Conservation (phyloP, 2,797 vertebrate species). For the Tenualosa ilisha region DNA sequence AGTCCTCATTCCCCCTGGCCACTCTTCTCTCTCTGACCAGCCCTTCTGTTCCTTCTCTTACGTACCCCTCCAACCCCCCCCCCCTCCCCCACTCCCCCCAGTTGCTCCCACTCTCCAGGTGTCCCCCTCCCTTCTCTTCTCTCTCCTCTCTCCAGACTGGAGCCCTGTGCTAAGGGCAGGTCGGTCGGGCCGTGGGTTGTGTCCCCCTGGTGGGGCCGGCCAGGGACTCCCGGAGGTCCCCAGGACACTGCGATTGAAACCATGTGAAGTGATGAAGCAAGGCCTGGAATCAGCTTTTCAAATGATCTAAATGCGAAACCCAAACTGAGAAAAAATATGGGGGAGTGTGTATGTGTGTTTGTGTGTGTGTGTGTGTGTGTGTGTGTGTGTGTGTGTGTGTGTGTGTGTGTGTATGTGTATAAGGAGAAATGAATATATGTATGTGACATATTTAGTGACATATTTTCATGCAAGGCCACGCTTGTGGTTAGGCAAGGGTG, state of each 20-base stretch:
- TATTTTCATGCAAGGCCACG: conserved; percentile 5
- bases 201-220: conserved; percentile 34
- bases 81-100: neutral
- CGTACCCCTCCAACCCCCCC: neutral
- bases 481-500: conserved; percentile 13
- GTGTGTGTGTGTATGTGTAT: neutral
- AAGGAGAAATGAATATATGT: conserved; percentile 41
- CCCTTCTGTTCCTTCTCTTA: neutral
- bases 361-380: conserved; percentile 38
- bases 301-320: conserved; percentile 69
- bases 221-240: conserved; percentile 59
- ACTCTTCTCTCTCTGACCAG: neutral
- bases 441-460: conserved; percentile 29
- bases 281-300: conserved; percentile 71
- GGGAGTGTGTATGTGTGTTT: conserved; percentile 59
- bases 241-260: conserved; percentile 73
- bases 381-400: conserved; percentile 13
- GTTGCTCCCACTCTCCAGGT: neutral
- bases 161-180: conserved; percentile 51
- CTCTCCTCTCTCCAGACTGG: conserved; percentile 34
- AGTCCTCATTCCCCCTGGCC: neutral
- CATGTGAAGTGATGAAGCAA: conserved; percentile 77
- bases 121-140: neutral
- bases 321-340: conserved; percentile 68
- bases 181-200: conserved; percentile 27